These are phyloP conservation scores for Lophotriccus pileatus DNA, from an alignment of 2,797 vertebrate genomes.

Conservation along the genomic window DNA sequence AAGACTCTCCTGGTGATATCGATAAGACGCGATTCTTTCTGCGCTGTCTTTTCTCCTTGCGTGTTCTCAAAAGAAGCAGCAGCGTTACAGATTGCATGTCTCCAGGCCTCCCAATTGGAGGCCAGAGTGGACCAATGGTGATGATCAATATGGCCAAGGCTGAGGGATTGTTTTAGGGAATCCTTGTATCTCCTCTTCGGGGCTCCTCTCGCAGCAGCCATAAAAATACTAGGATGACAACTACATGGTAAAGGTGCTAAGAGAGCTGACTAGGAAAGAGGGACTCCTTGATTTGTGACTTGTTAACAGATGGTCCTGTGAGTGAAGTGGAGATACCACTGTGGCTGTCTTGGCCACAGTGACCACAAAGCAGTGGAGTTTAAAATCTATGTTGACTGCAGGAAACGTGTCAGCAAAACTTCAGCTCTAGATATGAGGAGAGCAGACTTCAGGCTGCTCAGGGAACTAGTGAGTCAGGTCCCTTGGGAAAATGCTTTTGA, in stretches of 20 bases:
- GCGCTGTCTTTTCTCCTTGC: too few species aligned
- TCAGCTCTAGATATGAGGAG: neutral
- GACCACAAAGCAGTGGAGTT: neutral
- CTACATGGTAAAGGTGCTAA: neutral
- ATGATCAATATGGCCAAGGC: too few species aligned
- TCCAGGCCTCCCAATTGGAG: too few species aligned
- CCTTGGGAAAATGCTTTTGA: neutral
- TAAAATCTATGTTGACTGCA: neutral
- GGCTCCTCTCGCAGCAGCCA: too few species aligned
- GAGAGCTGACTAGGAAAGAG: neutral
- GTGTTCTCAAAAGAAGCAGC: too few species aligned
- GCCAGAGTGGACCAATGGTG: too few species aligned
- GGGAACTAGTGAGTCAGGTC: neutral
- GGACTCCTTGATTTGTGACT: neutral
- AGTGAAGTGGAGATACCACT: accelerated
- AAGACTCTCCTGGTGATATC: too few species aligned
- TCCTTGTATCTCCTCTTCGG: too few species aligned
- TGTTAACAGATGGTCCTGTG: accelerated
- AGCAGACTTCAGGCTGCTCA: neutral
- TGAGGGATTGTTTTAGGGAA: too few species aligned
- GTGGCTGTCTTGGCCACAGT: neutral
- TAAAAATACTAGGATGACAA: neutral
- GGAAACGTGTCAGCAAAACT: neutral
- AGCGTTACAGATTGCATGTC: too few species aligned
- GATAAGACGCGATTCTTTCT: too few species aligned